Evolutionary conservation across 2,888 invertebrate genomes (phyloP).

Genomic region (Clivina fossor): DNA sequence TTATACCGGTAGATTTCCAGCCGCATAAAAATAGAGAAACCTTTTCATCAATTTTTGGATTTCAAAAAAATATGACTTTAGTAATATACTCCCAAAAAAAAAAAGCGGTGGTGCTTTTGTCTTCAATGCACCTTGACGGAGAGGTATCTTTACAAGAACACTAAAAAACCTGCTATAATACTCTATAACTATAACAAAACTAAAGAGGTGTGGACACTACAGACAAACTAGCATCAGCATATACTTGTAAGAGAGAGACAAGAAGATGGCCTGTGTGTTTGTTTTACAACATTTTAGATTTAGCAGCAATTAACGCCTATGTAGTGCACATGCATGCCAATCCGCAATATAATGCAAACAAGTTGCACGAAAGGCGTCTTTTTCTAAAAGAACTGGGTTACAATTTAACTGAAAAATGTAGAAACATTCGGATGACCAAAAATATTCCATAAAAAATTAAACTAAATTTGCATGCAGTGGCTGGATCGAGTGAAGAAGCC

Average conservation of each 20-base stretch:
- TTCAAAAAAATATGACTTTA: conserved; percentile 1
- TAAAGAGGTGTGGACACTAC: neutral
- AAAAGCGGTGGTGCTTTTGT: conserved; percentile 1
- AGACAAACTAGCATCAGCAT: conserved; percentile 13
- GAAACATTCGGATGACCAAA: conserved; percentile 1
- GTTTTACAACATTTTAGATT: conserved; percentile 9
- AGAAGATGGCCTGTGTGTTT: conserved; percentile 16
- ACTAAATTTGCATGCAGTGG: conserved; percentile 3
- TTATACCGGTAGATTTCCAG: neutral
- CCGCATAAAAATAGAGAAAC: neutral
- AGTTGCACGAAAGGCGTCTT: no score
- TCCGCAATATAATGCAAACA: no score
- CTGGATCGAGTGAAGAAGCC: neutral
- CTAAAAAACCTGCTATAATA: conserved; percentile 1
- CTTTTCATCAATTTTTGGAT: conserved; percentile 4
- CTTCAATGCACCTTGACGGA: neutral
- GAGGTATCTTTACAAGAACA: neutral
- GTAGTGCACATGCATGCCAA: no score
- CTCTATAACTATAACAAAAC: neutral
- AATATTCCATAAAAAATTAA: conserved; percentile 5
- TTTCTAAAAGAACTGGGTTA: no score
- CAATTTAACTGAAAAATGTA: conserved; percentile 9
- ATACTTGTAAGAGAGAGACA: conserved; percentile 11
- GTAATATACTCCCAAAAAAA: neutral
- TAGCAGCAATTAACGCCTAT: no score